These are phyloP conservation scores for Raja brachyura DNA, from an alignment of 2,113 vertebrate genomes.

Conservation along the genomic window DNA sequence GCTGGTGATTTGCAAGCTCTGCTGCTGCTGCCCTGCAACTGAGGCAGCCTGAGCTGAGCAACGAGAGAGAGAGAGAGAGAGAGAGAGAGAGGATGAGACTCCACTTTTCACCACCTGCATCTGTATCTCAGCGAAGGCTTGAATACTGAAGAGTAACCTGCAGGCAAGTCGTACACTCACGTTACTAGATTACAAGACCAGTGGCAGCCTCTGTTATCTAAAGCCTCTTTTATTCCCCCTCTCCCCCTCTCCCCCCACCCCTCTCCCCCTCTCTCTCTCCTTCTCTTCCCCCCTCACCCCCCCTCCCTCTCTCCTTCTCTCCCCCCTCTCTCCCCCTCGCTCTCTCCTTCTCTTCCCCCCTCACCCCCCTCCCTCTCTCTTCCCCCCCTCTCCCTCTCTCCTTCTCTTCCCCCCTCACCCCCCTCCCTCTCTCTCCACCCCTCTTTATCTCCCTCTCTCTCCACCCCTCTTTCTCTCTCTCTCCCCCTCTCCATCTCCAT, in stretches of 20 bases:
- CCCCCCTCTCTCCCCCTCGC: no score
- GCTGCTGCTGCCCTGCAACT: no score
- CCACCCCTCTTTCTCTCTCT: constrained; percentile 1
- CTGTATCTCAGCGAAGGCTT: background rate
- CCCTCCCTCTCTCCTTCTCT: no score
- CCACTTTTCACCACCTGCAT: background rate
- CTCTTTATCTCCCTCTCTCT: constrained; percentile 39
- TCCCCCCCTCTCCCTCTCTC: no score
- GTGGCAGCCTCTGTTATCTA: constrained; percentile 52
- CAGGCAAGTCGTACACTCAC: constrained; percentile 13
- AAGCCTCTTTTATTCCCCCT: background rate
- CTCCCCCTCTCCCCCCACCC: no score
- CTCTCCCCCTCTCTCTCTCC: no score
- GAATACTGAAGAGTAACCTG: background rate
- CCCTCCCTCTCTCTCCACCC: background rate
- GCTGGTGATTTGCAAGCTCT: background rate
- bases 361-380: no score
- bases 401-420: constrained; percentile 45
- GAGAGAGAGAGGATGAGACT: no score
- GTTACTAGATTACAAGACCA: constrained; percentile 48
- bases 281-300: no score
- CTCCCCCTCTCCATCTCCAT: background rate
- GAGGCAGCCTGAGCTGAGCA: no score
- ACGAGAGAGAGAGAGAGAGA: no score
- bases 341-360: no score